Percentiles rank a stretch among this genome's conserved stretches.
Conservation (phyloP, 2,113 vertebrate genomes). For the Megaceryle torquata region DNA sequence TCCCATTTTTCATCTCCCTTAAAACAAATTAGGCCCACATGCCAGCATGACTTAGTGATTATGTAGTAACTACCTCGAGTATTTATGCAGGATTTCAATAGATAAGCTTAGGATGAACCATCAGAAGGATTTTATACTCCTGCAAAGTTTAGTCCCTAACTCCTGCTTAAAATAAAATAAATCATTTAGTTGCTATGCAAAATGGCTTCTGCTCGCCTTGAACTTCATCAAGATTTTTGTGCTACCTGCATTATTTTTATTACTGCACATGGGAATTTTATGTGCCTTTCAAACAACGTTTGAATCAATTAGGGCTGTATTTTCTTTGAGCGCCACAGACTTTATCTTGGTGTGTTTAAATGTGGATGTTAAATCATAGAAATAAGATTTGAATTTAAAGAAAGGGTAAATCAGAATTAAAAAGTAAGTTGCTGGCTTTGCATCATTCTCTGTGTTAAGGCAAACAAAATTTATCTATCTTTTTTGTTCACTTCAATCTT, state of each 20-base stretch:
- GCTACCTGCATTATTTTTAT: neutral
- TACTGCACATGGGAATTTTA: neutral
- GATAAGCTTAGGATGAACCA: neutral
- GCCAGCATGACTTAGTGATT: constrained; percentile 21
- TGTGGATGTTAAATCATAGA: neutral
- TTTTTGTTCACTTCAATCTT: neutral
- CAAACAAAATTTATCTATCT: neutral
- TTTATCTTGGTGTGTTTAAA: neutral
- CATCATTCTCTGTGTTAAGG: neutral
- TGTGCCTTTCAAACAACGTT: neutral
- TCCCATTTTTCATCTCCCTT: constrained; percentile 29
- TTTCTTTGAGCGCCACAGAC: neutral
- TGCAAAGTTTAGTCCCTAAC: neutral
- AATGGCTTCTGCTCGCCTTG: neutral
- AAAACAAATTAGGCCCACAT: constrained; percentile 46
- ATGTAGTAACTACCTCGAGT: neutral
- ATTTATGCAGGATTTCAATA: constrained; percentile 16
- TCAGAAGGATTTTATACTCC: neutral
- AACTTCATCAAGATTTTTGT: neutral
- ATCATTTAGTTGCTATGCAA: neutral
- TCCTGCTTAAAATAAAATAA: neutral
- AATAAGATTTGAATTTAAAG: neutral
- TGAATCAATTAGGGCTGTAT: neutral
- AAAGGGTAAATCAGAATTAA: neutral
- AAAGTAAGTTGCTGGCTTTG: neutral